Conservation (phyloP, 2,888 invertebrate species). For the Mesorhabditis spiculigera region DNA sequence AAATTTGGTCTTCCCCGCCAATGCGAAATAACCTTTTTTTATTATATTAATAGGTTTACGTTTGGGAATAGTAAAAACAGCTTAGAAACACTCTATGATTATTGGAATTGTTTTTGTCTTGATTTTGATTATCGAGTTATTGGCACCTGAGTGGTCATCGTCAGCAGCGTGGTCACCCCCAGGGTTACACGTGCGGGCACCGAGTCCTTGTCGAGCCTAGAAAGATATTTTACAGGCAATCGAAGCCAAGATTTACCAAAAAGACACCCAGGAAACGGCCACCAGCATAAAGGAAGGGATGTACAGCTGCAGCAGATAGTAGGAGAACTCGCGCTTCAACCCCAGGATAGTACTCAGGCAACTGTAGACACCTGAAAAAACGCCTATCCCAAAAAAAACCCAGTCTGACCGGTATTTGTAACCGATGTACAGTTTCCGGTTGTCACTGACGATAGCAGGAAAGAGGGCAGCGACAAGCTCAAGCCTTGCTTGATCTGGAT, state of each 20-base stretch:
- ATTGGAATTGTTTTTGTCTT: no score
- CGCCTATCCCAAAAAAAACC: neutral
- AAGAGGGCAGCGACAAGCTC: conserved; percentile 74
- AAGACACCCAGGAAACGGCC: conserved; percentile 61
- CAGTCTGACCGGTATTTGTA: conserved; percentile 31
- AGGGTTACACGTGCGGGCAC: conserved; percentile 58
- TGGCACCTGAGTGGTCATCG: conserved; percentile 23
- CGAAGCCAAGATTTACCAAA: conserved; percentile 22
- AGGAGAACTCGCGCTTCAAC: conserved; percentile 76
- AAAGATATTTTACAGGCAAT: neutral
- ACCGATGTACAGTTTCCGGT: conserved; percentile 76
- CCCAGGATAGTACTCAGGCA: conserved; percentile 52
- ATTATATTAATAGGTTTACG: no score
- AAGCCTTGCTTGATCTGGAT: conserved; percentile 76
- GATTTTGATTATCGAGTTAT: no score
- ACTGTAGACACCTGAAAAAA: conserved; percentile 46
- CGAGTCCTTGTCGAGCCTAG: conserved; percentile 55
- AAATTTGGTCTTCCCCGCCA: no score
- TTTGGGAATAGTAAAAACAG: no score
- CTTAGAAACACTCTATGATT: no score
- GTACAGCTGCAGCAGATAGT: conserved; percentile 71
- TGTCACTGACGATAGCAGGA: conserved; percentile 85
- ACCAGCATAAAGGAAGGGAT: conserved; percentile 93
- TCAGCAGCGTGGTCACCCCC: conserved; percentile 23
- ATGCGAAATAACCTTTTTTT: no score